Evolutionary conservation across 2,888 invertebrate species (phyloP), one percentile per base, ranked within the genome.

Genomic region (Latheticus oryzae): DNA sequence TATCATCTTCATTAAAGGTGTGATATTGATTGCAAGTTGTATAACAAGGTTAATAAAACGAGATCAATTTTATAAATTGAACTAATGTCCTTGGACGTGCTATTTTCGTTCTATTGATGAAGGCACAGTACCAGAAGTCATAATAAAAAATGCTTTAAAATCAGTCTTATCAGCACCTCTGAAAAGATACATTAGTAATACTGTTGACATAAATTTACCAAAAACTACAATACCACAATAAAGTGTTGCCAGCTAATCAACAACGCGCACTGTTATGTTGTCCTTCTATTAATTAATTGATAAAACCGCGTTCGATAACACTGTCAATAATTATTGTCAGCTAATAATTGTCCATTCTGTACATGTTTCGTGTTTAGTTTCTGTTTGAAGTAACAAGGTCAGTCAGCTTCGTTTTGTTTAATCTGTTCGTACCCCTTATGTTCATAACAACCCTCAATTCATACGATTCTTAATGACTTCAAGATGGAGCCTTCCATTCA

Each of bases 401-500:
- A n/a, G n/a, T n/a, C n/a, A n/a, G n/a, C n/a, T 28, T 8, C 2
- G 5, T 28, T 28, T 28, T 2, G 9, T 28, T 28, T 28, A n/a
- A 8, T 28, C 12, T n/a, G n/a, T n/a, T n/a, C n/a, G n/a, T 26
- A 11, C 28, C 16, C 16, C 30, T 9, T 3, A 38, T n/a, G 19
- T 9, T 33, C 32, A 19, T 47, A 47, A 19, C 16, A 28, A 17
- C 2, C 19, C 43, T 32, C 12, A n/a, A n/a, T n/a, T n/a, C n/a
- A n/a, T n/a, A n/a, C n/a, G n/a, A n/a, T n/a, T n/a, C n/a, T n/a
- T n/a, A n/a, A n/a, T n/a, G n/a, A n/a, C n/a, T n/a, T n/a, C n/a
- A 33, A 52, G 4, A 19, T 38, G 52, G 52, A 42, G 42, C 15
- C 33, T 23, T 42, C 52, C 52, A 52, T 52, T 52, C 52, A 52